A percentile compares a stretch with the other conserved stretches of the same genome.
phyloP scores from a whole-genome alignment of 2,797 vertebrate species.

The Nyctalus aviator region DNA sequence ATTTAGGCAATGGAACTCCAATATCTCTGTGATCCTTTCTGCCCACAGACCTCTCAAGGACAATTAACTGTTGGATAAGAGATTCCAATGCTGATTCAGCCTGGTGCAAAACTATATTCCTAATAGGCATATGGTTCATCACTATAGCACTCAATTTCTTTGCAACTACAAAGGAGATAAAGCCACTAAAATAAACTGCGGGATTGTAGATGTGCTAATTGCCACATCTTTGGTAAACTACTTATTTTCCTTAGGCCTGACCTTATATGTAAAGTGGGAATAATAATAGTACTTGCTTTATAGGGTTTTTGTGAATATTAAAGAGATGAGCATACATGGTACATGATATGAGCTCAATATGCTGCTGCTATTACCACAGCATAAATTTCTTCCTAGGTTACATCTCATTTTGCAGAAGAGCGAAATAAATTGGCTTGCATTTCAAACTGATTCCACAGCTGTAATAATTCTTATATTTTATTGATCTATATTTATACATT shows the following conservation, averaged over 20 bases:
- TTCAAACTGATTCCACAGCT: background rate
- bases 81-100: background rate
- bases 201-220: background rate
- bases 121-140: background rate
- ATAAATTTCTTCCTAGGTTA: slow-evolving; percentile 40
- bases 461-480: slow-evolving; percentile 50
- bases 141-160: slow-evolving; percentile 11
- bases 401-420: slow-evolving; percentile 46
- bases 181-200: background rate
- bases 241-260: slow-evolving; percentile 43
- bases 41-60: background rate
- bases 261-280: slow-evolving; percentile 1
- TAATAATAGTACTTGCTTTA: slow-evolving; percentile 26
- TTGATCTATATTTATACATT: slow-evolving; percentile 24
- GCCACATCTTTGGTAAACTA: slow-evolving; percentile 7
- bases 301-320: slow-evolving; percentile 26
- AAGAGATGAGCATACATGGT: background rate
- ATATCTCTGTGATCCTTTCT: background rate
- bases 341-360: background rate
- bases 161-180: slow-evolving; percentile 19
- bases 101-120: background rate
- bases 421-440: slow-evolving; percentile 21
- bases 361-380: background rate
- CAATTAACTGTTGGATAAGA: background rate
- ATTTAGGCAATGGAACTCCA: background rate